Conservation (phyloP, 2,113 vertebrate species). For the Scortum barcoo region DNA sequence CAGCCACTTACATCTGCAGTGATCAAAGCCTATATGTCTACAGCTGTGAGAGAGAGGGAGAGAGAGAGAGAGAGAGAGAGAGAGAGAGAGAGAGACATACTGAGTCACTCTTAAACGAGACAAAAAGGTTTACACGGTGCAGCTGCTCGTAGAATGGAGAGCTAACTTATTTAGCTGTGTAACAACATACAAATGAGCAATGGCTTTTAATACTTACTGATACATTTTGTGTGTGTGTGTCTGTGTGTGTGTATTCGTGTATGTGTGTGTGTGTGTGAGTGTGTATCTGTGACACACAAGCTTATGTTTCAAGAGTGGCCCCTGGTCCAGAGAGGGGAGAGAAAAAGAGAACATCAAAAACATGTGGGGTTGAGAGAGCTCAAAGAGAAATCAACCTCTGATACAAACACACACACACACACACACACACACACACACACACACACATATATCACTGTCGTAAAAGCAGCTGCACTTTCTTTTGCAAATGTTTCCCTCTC, state of each 20-base stretch:
- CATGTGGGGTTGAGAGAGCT: constrained; percentile 76
- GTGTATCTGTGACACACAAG: constrained; percentile 18
- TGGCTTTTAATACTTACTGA: constrained; percentile 47
- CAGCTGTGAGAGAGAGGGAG: constrained; percentile 48
- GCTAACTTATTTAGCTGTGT: constrained; percentile 43
- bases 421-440: constrained; percentile 11
- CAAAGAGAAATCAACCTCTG: constrained; percentile 69
- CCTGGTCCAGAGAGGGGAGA: constrained; percentile 64
- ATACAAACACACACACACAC: constrained; percentile 37
- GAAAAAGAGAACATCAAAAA: constrained; percentile 80
- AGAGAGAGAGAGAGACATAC: not conserved
- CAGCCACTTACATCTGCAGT: constrained; percentile 67
- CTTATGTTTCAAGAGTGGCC: constrained; percentile 69
- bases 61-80: not conserved
- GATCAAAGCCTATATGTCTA: constrained; percentile 71
- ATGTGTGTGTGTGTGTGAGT: constrained; percentile 22
- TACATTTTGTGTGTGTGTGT: constrained; percentile 26
- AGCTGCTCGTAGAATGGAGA: constrained; percentile 56
- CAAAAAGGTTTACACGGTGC: constrained; percentile 69
- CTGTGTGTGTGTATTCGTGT: constrained; percentile 33
- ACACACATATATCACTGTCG: constrained; percentile 22
- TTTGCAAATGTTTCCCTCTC: constrained; percentile 51
- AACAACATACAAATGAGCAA: constrained; percentile 52
- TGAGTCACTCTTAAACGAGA: constrained; percentile 66
- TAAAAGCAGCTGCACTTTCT: constrained; percentile 70